Evolutionary conservation across 2,888 invertebrate species (phyloP), one percentile per base, ranked within the genome.

Genomic region (Deilephila elpenor): DNA sequence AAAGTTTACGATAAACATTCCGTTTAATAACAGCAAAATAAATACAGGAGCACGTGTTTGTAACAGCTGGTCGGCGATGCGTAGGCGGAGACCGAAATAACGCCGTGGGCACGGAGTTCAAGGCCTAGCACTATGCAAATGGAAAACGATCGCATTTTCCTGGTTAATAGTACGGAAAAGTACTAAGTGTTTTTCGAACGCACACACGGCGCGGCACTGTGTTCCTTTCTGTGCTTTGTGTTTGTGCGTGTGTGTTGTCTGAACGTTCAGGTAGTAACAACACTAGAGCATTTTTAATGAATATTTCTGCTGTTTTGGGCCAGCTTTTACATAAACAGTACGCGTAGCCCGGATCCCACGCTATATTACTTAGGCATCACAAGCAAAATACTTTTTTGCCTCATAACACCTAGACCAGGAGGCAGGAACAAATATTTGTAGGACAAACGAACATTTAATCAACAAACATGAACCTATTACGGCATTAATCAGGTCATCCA

Each of bases 11-110:
- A 64, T 64, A 64, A 56, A 64, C 64, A 64, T 44, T 5, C 25
- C 11, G 20, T 67, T 67, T 67, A 67, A 67, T 67, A 51, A 67
- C 44, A n/a, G 20, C 44, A 67, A 67, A 14, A 67, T 44, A 67
- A 25, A 44, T 51, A 51, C 62, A 19, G 5, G 67, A 67, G 59
- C 59, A 73, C 73, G 71, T 62, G 71, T 71, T 71, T 11, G 20
- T 71, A 74, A 74, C 79, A 79, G 79, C 79, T 80, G 79, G 74
- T 72, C 59, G 79, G 44, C 29, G 37, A n/a, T 53, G 73, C 80
- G 80, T 81, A 78, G 81, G 80, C 32, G 72, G 78, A 72, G 70
- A 77, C 78, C 71, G 77, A 80, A 80, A 82, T 80, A 80, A 71
- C 74, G 75, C 60, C 79, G 81, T 78, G 80, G 81, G 78, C 67